These are phyloP conservation scores for Nannoperca australis DNA, from an alignment of 2,797 vertebrate genomes.

Conservation along the genomic window DNA sequence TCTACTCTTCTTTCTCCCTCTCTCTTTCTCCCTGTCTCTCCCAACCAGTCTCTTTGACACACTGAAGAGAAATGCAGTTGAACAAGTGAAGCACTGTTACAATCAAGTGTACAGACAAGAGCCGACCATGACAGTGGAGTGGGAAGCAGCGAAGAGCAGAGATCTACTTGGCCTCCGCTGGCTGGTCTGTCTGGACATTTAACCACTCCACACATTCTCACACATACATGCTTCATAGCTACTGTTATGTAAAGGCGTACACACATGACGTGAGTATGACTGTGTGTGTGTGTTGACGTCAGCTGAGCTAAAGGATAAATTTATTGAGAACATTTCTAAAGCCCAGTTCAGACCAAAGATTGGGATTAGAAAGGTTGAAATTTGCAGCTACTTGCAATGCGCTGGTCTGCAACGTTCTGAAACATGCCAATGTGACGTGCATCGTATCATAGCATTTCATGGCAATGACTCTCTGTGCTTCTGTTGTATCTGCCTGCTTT, in stretches of 20 bases:
- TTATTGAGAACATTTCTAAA: not conserved
- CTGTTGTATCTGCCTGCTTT: too few species aligned
- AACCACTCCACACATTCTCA: constrained; percentile 21
- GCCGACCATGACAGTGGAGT: constrained; percentile 44
- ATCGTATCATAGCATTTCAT: too few species aligned
- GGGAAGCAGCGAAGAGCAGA: constrained; percentile 40
- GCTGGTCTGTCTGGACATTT: constrained; percentile 39
- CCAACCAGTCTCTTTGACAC: constrained; percentile 2
- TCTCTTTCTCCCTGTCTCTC: constrained; percentile 12
- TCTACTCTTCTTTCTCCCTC: not conserved
- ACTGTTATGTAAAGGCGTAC: not conserved
- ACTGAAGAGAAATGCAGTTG: constrained; percentile 41
- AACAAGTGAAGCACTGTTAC: constrained; percentile 51
- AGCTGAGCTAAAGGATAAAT: not conserved
- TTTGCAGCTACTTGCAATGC: too few species aligned
- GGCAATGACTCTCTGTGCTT: too few species aligned
- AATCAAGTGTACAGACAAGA: constrained; percentile 61
- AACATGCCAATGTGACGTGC: too few species aligned
- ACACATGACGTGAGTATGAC: not conserved
- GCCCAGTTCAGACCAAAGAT: too few species aligned
- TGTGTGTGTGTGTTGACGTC: too few species aligned
- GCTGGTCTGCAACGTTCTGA: too few species aligned
- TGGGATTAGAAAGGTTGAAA: too few species aligned
- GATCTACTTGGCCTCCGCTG: constrained; percentile 37
- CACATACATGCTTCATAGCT: not conserved